A percentile compares a stretch with the other conserved stretches of the same genome.
Evolutionary conservation across 2,888 invertebrate genomes (phyloP).

Genomic region (Junonia oenone): DNA sequence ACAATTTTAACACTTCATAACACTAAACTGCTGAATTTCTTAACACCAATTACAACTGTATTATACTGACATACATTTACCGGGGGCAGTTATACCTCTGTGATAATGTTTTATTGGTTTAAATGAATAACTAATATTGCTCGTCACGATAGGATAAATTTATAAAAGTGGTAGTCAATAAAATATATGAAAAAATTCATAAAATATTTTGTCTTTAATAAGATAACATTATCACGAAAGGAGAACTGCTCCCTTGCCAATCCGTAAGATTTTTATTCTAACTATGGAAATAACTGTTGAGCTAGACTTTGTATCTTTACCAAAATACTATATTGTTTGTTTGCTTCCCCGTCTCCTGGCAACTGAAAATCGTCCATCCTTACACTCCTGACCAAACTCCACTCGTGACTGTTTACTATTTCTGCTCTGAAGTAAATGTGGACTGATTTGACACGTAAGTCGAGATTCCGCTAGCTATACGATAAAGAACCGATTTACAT

Average conservation of each 20-base stretch:
- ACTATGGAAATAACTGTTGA: constrained; percentile 47
- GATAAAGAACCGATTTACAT: background rate
- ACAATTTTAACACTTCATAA: constrained; percentile 46
- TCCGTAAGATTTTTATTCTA: constrained; percentile 31
- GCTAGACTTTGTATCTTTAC: constrained; percentile 45
- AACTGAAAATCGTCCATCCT: constrained; percentile 66
- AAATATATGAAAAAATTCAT: background rate
- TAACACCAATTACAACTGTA: constrained; percentile 47
- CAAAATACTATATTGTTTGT: constrained; percentile 44
- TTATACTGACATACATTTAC: constrained; percentile 59
- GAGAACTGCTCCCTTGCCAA: constrained; percentile 29
- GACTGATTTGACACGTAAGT: constrained; percentile 13
- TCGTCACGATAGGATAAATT: background rate
- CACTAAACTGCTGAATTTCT: constrained; percentile 27
- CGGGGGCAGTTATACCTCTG: constrained; percentile 23
- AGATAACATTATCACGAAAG: constrained; percentile 9
- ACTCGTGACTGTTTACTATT: constrained; percentile 40
- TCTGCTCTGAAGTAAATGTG: constrained; percentile 59
- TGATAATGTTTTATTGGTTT: background rate
- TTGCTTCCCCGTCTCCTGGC: constrained; percentile 73
- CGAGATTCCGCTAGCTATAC: constrained; percentile 27
- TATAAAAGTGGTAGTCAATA: background rate
- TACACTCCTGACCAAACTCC: constrained; percentile 64
- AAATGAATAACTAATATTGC: background rate
- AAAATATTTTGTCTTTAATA: background rate